Base-by-base conservation (phyloP, 2,797 vertebrate species). In the Catostomus latipinnis region DNA sequence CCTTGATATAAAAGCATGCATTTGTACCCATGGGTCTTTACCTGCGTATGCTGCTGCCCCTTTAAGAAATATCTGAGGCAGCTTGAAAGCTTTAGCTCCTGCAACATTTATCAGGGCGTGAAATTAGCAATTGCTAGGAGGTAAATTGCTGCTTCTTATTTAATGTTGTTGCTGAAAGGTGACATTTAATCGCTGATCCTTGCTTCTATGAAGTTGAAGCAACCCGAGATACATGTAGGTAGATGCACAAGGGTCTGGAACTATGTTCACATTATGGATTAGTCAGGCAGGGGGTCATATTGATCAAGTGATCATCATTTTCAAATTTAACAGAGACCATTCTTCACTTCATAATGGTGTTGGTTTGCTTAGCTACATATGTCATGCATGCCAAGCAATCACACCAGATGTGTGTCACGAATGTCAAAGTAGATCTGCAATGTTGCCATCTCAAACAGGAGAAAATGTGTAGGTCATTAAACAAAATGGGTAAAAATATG, bases 31-130 rank as follows among this genome's bases (percentile, higher is more conserved):
- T 6, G 6, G 69, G 57, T 67, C 78, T 84, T 50, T 78, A 84
- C 71, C 72, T 74, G 83, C 82, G 79, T 63, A 49, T 69, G 75
- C 52, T 82, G 54, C 80, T 82, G 73, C 67, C 84, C 81, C 88
- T 89, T 88, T 89, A 88, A 90, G 84, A 87, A 87, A 88, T 83
- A 87, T 82, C 86, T 81, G 71, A 78, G 73, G 81, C 84, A 72
- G 75, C 85, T 82, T 85, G 83, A 88, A 88, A 88, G 87, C 86
- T 85, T 87, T 87, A 82, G 85, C 88, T 90, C 74, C 84, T 87
- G 88, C 87, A 89, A 89, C 89, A 90, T 89, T 89, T 90, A 90
- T 90, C 89, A 90, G 84, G 88, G 88, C 88, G 88, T 90, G 89
- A 90, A 90, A 90, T 90, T 90, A 90, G 89, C 89, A 88, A 88